Percentiles rank a stretch among this genome's conserved stretches.
Evolutionary conservation across 2,113 vertebrate genomes (phyloP).

Genomic region (Loxodonta africana): DNA sequence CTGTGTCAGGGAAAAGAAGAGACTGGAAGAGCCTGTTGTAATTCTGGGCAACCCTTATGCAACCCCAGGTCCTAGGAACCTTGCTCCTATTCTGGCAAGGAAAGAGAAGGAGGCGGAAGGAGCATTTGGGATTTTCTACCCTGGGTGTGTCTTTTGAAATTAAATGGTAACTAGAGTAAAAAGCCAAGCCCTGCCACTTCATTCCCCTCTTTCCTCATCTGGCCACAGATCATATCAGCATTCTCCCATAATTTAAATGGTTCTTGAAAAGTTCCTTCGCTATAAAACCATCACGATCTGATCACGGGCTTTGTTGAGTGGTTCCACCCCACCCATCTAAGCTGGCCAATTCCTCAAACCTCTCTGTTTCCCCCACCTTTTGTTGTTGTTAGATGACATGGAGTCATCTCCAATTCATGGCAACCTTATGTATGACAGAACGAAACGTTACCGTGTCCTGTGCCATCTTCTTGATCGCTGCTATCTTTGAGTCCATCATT

Average conservation of each 20-base stretch:
- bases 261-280: background rate
- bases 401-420: background rate
- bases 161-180: background rate
- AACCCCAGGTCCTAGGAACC: background rate
- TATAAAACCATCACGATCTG: background rate
- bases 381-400: background rate
- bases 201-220: background rate
- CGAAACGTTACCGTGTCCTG: background rate
- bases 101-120: background rate
- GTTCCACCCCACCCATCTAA: background rate
- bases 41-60: background rate
- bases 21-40: background rate
- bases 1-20: background rate
- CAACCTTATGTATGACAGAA: background rate
- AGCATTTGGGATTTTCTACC: background rate
- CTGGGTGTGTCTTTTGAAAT: background rate
- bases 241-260: background rate
- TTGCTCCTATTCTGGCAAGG: background rate
- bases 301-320: background rate
- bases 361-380: background rate
- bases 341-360: background rate
- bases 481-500: background rate
- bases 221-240: background rate
- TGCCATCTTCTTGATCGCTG: background rate
- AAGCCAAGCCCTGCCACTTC: background rate